Base-by-base conservation (phyloP, 2,113 vertebrate species). In the Pan paniscus region DNA sequence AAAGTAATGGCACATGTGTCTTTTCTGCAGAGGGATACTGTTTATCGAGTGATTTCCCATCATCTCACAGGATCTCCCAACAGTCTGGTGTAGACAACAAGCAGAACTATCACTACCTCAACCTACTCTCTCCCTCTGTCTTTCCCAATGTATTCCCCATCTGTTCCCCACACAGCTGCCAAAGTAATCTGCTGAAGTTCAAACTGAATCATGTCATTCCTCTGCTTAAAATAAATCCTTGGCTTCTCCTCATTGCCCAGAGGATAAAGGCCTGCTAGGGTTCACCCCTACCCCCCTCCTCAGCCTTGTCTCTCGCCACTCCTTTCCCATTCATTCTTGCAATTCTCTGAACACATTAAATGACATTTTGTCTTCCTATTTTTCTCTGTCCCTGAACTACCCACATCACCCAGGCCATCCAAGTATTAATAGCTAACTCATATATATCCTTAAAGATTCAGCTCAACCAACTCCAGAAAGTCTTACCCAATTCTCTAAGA, bases 221-320 rank as follows among this genome's bases (percentile, higher is more conserved):
- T 97, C 68, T 70, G 61, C 88, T 96, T 92, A 73, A 89, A 93
- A 79, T 59, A 79, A 92, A 90, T 61, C 25, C 22, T 35, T 18
- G 23, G 9, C 35, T 93, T 22, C 22, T 82, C 46, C 8, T 59
- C 50, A 59, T 55, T 20, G 32, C 16, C 84, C 32, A 25, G 27
- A 38, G 48, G 61, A 80, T 20, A 80, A 97, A 87, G n/a, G 8
- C 22, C 6, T 48, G 13, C 3, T 2, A 57, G 9, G 3, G 6
- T 59, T 46, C 50, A 78, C 73, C 20, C 48, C 23, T 80, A 9
- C 22, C 12, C 8, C 10, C 12, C 25, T 61, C 64, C 35, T 61
- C n/a, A 38, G 17, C 18, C n/a, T 85, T n/a, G 2, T 46, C 30
- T 83, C 18, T 83, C 20, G 48, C 22, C n/a, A 30, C 10, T 30